Base-by-base conservation (phyloP, 2,797 vertebrate genomes). In the Coranthus polyacanthus region DNA sequence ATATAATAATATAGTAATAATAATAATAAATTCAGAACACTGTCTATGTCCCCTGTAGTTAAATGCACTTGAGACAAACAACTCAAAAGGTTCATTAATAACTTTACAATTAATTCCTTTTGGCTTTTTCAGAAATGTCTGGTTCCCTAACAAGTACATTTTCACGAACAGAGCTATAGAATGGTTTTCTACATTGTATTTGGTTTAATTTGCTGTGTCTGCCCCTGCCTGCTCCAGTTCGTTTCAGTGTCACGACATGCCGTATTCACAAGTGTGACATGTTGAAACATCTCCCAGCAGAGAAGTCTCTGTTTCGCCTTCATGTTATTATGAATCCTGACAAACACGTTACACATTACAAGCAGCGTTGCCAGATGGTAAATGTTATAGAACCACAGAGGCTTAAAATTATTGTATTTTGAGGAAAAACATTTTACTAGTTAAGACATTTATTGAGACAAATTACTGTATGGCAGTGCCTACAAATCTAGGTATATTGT, bases 221-320 rank as follows among this genome's bases (percentile, higher is more conserved):
- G 34, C 29, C 55, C 54, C 41, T 64, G 78, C 43, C 53, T 53
- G 41, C 13, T 60, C 68, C 51, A 68, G 39, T 58, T 81, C 72
- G 54, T 68, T 20, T 65, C 65, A 54, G 64, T 57, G 77, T 67
- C 59, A 62, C 17, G 43, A 29, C 62, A 55, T 63, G 69, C 54
- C 78, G 74, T 75, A 43, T 64, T 72, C 39, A 68, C 70, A 74
- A 49, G 56, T 79, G 49, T 34, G 34, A 76, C 69, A 72, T 64
- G 41, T 34, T 50, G 13, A 32, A 43, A 21, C 58, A 41, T 52
- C 46, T 46, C 62, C 47, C 51, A 47, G 61, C 55, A 59, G 47
- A 67, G 32, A 36, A 47, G 44, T 72, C 45, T 50, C 69, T 60
- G 43, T 45, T 38, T 76, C 29, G 17, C 50, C 41, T 54, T 38